Conservation (phyloP, 2,888 invertebrate species). For the Allygus modestus region DNA sequence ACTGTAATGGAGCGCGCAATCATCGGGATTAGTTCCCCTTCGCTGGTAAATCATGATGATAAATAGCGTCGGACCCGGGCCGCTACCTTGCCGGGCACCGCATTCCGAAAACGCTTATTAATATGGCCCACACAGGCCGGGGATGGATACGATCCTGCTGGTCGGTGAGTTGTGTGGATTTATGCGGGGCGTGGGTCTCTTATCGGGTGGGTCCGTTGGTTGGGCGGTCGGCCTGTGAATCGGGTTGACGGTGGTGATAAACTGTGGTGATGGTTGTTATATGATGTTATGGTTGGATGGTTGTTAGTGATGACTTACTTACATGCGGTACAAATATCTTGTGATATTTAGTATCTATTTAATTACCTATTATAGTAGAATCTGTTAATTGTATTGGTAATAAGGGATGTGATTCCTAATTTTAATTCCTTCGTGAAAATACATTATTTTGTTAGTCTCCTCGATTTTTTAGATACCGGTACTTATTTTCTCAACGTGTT, state of each 20-base stretch:
- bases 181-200: neutral
- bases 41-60: conserved; percentile 43
- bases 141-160: neutral
- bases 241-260: neutral
- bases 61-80: conserved; percentile 2
- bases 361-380: too few species aligned
- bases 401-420: too few species aligned
- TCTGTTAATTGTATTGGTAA: too few species aligned
- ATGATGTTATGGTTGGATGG: too few species aligned
- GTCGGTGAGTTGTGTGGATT: neutral
- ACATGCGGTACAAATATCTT: too few species aligned
- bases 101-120: conserved; percentile 17
- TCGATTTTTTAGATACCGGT: too few species aligned
- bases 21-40: conserved; percentile 40
- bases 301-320: too few species aligned
- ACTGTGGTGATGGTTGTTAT: neutral
- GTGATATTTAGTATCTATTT: too few species aligned
- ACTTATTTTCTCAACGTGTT: too few species aligned
- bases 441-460: too few species aligned
- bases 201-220: too few species aligned
- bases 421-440: too few species aligned
- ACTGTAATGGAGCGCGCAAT: conserved; percentile 49
- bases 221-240: neutral
- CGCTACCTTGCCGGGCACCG: conserved; percentile 29
- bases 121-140: conserved; percentile 11